A percentile compares a stretch with the other conserved stretches of the same genome.
Conservation (phyloP, 2,797 vertebrate species). For the Gymnoscopelus microlampas region DNA sequence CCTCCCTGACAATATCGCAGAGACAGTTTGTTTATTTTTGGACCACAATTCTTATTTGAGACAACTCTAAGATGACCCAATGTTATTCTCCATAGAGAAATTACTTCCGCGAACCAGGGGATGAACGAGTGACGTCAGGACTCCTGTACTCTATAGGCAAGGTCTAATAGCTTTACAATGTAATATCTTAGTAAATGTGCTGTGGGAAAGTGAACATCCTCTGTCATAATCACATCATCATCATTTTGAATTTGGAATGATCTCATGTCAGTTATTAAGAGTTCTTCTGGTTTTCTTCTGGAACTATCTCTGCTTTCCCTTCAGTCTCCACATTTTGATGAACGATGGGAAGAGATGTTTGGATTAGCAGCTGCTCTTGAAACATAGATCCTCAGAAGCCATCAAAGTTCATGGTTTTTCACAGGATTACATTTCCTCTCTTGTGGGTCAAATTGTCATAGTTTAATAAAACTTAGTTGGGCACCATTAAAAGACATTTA, state of each 20-base stretch:
- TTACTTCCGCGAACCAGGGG: no score
- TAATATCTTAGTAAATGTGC: constrained; percentile 18
- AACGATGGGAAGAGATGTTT: constrained; percentile 37
- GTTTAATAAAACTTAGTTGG: constrained; percentile 39
- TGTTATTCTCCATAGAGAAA: no score
- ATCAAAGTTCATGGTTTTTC: constrained; percentile 24
- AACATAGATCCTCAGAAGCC: constrained; percentile 38
- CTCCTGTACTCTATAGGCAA: constrained; percentile 11
- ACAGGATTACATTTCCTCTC: constrained; percentile 44
- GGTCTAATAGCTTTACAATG: constrained; percentile 55
- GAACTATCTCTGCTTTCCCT: constrained; percentile 38
- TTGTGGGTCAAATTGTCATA: constrained; percentile 17
- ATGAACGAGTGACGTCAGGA: no score
- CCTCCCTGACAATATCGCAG: no score
- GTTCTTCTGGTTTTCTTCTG: constrained; percentile 57
- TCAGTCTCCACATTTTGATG: constrained; percentile 37
- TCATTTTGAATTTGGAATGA: constrained; percentile 50
- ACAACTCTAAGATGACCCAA: no score
- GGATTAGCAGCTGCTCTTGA: constrained; percentile 38
- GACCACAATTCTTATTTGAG: no score
- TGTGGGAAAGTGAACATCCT: constrained; percentile 38
- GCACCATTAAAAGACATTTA: constrained; percentile 45
- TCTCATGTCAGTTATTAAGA: constrained; percentile 57
- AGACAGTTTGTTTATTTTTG: no score
- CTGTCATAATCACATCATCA: constrained; percentile 61